phyloP scores from a whole-genome alignment of 2,888 invertebrate species.

The Epinotia demarniana region DNA sequence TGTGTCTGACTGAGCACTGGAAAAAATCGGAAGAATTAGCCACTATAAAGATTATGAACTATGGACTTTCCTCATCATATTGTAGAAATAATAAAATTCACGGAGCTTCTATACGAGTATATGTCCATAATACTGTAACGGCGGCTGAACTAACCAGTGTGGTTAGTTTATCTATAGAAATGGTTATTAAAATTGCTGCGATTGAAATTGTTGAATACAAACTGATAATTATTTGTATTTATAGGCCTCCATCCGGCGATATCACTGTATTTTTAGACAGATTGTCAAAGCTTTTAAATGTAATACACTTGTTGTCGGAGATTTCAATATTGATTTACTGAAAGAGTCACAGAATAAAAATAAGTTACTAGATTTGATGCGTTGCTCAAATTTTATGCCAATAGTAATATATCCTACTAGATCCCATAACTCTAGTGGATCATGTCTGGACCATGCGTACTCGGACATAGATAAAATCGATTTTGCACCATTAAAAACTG shows the following conservation, averaged over 20 bases:
- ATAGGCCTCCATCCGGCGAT: too few relatives aligned
- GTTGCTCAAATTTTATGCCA: neutral
- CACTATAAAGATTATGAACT: neutral
- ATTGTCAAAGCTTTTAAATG: too few relatives aligned
- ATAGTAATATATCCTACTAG: neutral
- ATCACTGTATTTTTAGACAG: too few relatives aligned
- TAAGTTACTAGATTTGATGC: neutral
- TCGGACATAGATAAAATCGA: neutral
- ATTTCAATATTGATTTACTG: neutral
- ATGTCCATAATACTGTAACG: neutral
- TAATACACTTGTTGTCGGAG: too few relatives aligned
- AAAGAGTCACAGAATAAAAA: neutral
- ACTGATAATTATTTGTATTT: too few relatives aligned
- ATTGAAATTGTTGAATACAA: too few relatives aligned
- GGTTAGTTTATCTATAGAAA: neutral
- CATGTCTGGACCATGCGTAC: constrained; percentile 2
- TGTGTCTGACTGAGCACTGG: neutral
- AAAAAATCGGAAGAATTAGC: neutral
- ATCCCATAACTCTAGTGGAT: neutral
- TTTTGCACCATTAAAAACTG: neutral
- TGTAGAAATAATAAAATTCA: neutral
- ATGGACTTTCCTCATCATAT: neutral
- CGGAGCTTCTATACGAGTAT: neutral
- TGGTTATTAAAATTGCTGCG: too few relatives aligned
- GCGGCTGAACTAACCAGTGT: neutral